A percentile compares a stretch with the other conserved stretches of the same genome.
phyloP scores from a whole-genome alignment of 2,888 invertebrate genomes.

The Drosophila nr. fundita region DNA sequence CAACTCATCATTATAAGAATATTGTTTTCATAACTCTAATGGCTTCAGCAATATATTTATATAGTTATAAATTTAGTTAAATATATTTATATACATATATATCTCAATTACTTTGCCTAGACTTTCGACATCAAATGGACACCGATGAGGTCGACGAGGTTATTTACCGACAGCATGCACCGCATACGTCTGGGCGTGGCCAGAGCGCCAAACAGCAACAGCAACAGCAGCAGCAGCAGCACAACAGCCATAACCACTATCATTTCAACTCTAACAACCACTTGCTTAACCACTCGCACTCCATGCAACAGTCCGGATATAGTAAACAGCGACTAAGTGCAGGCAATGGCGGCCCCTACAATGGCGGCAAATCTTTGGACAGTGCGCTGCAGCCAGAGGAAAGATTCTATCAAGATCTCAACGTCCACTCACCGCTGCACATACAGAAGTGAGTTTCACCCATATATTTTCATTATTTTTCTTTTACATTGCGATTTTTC shows the following conservation, averaged over 20 bases:
- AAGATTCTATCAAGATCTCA: slow-evolving; percentile 74
- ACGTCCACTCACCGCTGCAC: slow-evolving; percentile 75
- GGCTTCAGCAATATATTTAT: background rate
- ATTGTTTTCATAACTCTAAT: background rate
- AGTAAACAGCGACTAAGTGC: slow-evolving; percentile 77
- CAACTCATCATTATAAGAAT: background rate
- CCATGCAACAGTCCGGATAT: slow-evolving; percentile 80
- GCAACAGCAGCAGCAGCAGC: slow-evolving; percentile 38
- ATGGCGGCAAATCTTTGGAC: slow-evolving; percentile 80
- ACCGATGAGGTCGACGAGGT: slow-evolving; percentile 80
- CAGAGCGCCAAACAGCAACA: slow-evolving; percentile 40
- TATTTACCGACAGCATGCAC: slow-evolving; percentile 72
- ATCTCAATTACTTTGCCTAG: slow-evolving; percentile 31
- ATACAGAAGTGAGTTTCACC: slow-evolving; percentile 70
- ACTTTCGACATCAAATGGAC: slow-evolving; percentile 82
- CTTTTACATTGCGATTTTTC: background rate
- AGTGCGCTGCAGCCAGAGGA: slow-evolving; percentile 78
- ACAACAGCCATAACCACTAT: slow-evolving; percentile 77
- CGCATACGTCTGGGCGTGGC: slow-evolving; percentile 38
- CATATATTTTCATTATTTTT: rapidly evolving
- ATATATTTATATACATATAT: background rate
- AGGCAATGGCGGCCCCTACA: slow-evolving; percentile 67
- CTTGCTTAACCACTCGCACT: slow-evolving; percentile 81
- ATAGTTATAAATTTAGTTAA: background rate
- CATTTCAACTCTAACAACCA: slow-evolving; percentile 83